Percentiles rank a stretch among this genome's conserved stretches.
Conservation (phyloP, 2,797 vertebrate genomes). For the Anguilla marmorata region DNA sequence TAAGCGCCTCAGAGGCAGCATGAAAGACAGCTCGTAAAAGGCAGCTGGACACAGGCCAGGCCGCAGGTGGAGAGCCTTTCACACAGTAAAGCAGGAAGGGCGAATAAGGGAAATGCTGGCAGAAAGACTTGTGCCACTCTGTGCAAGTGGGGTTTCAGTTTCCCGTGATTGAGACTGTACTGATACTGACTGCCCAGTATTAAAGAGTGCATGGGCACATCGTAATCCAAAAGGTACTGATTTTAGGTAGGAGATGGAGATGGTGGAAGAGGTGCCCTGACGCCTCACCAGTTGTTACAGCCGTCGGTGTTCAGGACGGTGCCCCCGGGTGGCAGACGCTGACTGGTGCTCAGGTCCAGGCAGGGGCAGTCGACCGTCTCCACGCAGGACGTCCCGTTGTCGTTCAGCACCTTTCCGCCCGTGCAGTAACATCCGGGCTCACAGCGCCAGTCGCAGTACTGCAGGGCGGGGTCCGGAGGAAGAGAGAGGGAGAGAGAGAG, state of each 20-base stretch:
- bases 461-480: neutral
- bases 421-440: conserved; percentile 87
- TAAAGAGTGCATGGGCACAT: neutral
- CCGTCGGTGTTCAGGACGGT: conserved; percentile 60
- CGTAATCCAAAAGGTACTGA: neutral
- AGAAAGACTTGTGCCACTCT: neutral
- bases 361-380: conserved; percentile 71
- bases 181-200: neutral
- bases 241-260: neutral
- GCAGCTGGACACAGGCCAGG: neutral
- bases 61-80: neutral
- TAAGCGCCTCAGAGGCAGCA: neutral
- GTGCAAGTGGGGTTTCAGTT: neutral
- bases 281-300: conserved; percentile 86
- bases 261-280: neutral
- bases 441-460: conserved; percentile 83
- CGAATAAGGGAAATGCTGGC: neutral
- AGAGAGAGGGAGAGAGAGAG: neutral
- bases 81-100: neutral
- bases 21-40: neutral
- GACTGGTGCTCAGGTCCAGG: conserved; percentile 73
- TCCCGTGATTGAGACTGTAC: neutral
- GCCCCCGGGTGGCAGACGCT: conserved; percentile 62
- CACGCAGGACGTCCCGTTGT: conserved; percentile 71
- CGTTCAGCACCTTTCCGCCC: conserved; percentile 72